Conservation (phyloP, 35 echinoderm and acorn worm species). For the Hemicentrotus pulcherrimus region DNA sequence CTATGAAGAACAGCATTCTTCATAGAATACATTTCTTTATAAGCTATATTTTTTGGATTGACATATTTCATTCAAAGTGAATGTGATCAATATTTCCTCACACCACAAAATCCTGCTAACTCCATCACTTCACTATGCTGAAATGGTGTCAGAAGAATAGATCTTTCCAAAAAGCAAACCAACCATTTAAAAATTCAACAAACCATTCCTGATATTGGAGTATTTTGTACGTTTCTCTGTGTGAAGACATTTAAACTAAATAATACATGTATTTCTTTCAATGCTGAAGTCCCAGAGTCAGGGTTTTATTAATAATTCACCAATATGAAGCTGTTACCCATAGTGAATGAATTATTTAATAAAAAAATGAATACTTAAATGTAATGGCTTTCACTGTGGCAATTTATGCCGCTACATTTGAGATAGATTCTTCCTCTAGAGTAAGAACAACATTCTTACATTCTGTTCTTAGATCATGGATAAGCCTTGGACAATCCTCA, state of each 20-base stretch:
- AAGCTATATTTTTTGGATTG: too few species aligned
- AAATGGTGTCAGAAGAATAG: neutral
- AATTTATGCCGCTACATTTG: neutral
- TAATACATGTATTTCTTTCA: conserved; percentile 7
- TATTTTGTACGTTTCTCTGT: neutral
- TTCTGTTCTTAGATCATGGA: too few species aligned
- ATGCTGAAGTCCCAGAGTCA: neutral
- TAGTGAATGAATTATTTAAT: neutral
- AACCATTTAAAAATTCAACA: neutral
- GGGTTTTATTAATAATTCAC: neutral
- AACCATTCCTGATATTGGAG: neutral
- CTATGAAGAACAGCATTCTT: too few species aligned
- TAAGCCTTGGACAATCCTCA: too few species aligned
- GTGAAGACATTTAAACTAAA: neutral
- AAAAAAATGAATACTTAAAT: conserved; percentile 15
- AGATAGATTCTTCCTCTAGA: neutral
- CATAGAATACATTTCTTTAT: too few species aligned
- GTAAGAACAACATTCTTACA: too few species aligned
- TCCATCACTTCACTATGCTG: neutral
- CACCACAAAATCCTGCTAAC: neutral
- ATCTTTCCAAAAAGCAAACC: neutral
- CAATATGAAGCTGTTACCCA: neutral
- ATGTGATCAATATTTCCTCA: too few species aligned
- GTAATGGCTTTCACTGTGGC: neutral
- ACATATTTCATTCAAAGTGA: too few species aligned